Base-by-base conservation (phyloP, 2,113 vertebrate genomes). In the Ploceus nigricollis region DNA sequence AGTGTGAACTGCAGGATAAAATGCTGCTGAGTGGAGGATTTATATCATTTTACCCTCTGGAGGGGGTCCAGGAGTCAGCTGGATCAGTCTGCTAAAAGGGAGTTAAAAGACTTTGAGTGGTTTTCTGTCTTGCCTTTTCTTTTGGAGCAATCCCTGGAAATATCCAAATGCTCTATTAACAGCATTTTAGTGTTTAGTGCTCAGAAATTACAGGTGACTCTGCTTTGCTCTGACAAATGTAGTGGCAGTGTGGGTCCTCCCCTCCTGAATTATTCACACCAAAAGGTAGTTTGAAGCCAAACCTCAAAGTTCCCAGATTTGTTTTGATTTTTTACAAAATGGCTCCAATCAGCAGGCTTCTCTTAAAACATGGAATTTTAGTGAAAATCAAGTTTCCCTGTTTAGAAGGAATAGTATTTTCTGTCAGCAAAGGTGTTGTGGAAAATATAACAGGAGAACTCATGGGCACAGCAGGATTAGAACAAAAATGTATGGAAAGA, bases 291-390 rank as follows among this genome's bases (percentile, higher is more conserved):
- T 84, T 58, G 37, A 83, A 92, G 83, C 33, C 76, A 73, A 81
- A 53, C 45, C 37, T 90, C 70, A 42, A n/a, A 92, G 87, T 86
- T 93, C 60, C 47, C 50, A 58, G 57, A 57, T 91, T 80, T 93
- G 68, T 93, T 94, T 91, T 93, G 87, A 78, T 65, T 95, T 93
- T 90, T 76, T 35, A 69, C 47, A 76, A 77, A 96, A 90, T 24
- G 37, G 51, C 68, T 89, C 65, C 79, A 48, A 58, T 92, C 80
- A 89, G 47, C 56, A 87, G 69, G 68, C 27, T 91, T 61, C 76
- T 64, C 56, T 44, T 66, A 54, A 90, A 81, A 68, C 86, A 40
- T 15, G 44, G 82, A 35, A 73, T 90, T 95, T 87, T 66, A 63
- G 31, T 71, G 51, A 21, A 73, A 95, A 90, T 71, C 86, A 75